Base-by-base conservation (phyloP, 2,888 invertebrate genomes). In the Leptinotarsa tumamoca region DNA sequence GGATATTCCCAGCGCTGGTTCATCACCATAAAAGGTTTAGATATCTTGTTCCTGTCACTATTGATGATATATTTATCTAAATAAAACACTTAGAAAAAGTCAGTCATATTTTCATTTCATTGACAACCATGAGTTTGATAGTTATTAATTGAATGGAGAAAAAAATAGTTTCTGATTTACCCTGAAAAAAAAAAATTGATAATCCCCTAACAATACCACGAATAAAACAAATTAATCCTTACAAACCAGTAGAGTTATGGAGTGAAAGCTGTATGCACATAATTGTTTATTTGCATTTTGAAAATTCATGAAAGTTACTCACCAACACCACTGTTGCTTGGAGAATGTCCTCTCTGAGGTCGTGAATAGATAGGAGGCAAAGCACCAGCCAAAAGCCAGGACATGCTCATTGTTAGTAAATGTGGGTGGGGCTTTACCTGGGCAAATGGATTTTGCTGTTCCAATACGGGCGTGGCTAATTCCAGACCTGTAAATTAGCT, bases 391-490 rank as follows among this genome's bases (percentile, higher is more conserved):
- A 88, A 79, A 58, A 89, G 79, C 88, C 88, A 88, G 3, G 88
- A 88, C 87, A 88, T 85, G 77, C 87, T 88, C 87, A 88, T 88
- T 61, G 85, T 88, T 72, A 88, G 80, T 68, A 87, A 80, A 86
- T 89, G 83, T 83, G 83, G 87, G 82, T 84, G 87, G 1, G 83
- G 83, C 51, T 84, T 85, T 23, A 84, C 84, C 21, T 80, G 81
- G 14, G 82, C 79, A 87, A 90, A 89, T 13, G 90, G 89, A 76
- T 89, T 88, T 4, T 90, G 88, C 80, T 91, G 90, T 78, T 92
- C 94, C 78, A 94, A 86, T 58, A 95, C 93, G 0, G 95, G 95
- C 58, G 95, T 95, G 72, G 93, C 93, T 82, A 95, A 90, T 86
- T 94, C 94, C 79, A 95, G 80, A 73, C 88, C 88, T 88, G 75